Evolutionary conservation across 2,113 vertebrate species (phyloP), one percentile per base, ranked within the genome.

Genomic region (Odocoileus virginianus): DNA sequence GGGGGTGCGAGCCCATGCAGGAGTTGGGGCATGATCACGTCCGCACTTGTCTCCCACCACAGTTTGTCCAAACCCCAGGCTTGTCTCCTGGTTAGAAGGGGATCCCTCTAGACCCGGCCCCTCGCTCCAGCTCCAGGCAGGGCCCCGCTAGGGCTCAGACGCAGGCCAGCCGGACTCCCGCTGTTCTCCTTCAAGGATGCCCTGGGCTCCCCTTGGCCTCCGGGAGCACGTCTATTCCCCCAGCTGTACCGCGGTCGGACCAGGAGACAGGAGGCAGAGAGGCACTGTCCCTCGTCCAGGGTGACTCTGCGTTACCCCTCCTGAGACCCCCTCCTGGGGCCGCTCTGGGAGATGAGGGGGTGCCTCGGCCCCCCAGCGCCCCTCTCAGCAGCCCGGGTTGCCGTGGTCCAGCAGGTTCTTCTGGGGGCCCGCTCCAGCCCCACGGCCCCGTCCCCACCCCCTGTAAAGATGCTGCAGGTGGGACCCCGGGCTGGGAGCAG

Each of bases 11-110:
- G 79, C 3, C 2, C 0, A 5, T 0, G 3, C 40, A 36, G 28
- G 25, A 2, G 6, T 0, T 3, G n/a, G 43, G 19, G 1, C 5
- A 1, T 14, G 6, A 4, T 1, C 1, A 13, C 25, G 3, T 76
- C 74, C 74, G 7, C 15, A 43, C 30, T 79, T 2, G 6, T 12
- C 21, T 50, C n/a, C 19, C 10, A 2, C 25, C 50, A 0, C 4
- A 36, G 40, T 3, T 60, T 28, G 12, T 21, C 64, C 40, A 23
- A 74, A 25, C n/a, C 47, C 61, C 2, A 1, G 6, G 55, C 47
- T 55, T 43, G 4, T 12, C 61, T 87, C 33, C 55, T 15, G 64
- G 13, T 6, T 1, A 17, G 40, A 6, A 5, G 5, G 50, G 6
- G 7, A 5, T 28, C 61, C 25, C 61, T 81, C n/a, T 28, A 3